These are phyloP conservation scores for Lithophane ornitopus DNA, from an alignment of 2,888 invertebrate genomes.

Conservation along the genomic window DNA sequence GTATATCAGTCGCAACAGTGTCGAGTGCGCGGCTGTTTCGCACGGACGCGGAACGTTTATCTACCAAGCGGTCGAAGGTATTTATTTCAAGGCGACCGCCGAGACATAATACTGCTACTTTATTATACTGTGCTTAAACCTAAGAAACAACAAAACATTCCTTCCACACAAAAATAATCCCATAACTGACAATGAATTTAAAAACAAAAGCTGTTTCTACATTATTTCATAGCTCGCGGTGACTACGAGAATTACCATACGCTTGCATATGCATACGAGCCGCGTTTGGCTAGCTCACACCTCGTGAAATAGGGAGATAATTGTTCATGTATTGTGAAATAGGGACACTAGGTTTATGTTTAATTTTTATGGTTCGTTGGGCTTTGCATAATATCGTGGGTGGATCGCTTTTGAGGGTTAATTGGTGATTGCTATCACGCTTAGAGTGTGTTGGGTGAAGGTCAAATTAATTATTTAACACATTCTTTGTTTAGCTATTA, in stretches of 20 bases:
- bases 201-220: constrained; percentile 45
- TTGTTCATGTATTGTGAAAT: constrained; percentile 66
- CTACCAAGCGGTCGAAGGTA: no score
- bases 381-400: constrained; percentile 26
- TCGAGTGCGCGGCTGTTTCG: no score
- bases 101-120: no score
- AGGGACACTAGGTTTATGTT: constrained; percentile 37
- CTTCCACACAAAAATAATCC: background rate
- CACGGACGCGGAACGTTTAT: no score
- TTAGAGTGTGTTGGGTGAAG: no score
- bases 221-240: constrained; percentile 49
- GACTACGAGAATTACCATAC: constrained; percentile 67
- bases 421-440: background rate
- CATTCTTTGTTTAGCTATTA: no score
- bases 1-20: no score
- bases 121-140: no score
- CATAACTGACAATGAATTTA: background rate
- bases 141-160: background rate
- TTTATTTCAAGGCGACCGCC: no score
- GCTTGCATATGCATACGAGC: constrained; percentile 72
- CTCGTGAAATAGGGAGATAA: constrained; percentile 70
- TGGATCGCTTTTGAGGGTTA: constrained; percentile 21
- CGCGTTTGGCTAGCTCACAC: constrained; percentile 65
- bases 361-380: constrained; percentile 46
- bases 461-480: no score